Conservation (phyloP, 2,797 vertebrate genomes). For the Acestrorhynchus altus region DNA sequence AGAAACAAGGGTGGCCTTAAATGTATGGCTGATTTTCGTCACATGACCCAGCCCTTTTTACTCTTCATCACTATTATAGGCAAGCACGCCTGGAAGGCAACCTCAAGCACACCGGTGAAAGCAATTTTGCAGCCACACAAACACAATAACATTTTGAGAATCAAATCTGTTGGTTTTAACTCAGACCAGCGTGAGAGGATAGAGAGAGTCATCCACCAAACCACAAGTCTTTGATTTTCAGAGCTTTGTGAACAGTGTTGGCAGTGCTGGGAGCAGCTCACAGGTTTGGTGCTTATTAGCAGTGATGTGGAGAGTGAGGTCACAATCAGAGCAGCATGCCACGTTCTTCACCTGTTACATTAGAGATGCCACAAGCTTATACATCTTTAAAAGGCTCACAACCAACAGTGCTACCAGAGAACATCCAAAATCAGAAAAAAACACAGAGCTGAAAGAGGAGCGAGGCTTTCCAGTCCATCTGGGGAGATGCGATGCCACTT, state of each 20-base stretch:
- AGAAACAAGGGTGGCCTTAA: no score
- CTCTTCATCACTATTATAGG: background rate
- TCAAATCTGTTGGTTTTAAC: conserved; percentile 13
- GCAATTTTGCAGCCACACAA: background rate
- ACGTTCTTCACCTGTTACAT: background rate
- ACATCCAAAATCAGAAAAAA: background rate
- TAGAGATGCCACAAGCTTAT: background rate
- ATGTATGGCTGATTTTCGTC: no score
- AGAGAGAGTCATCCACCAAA: conserved; percentile 22
- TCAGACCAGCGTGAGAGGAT: conserved; percentile 11
- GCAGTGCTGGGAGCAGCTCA: conserved; percentile 11
- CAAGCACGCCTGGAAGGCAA: background rate
- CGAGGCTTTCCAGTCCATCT: background rate
- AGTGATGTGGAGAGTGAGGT: conserved; percentile 29
- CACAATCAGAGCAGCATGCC: background rate
- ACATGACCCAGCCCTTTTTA: no score
- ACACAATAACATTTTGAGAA: background rate
- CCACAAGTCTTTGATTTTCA: background rate
- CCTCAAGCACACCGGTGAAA: background rate
- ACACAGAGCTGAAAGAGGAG: background rate
- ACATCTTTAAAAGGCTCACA: background rate
- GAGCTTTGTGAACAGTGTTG: background rate
- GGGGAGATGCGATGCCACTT: background rate
- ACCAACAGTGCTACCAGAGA: background rate
- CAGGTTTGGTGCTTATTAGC: conserved; percentile 28